Evolutionary conservation across 2,113 vertebrate species (phyloP).

Genomic region (Crypturellus undulatus): DNA sequence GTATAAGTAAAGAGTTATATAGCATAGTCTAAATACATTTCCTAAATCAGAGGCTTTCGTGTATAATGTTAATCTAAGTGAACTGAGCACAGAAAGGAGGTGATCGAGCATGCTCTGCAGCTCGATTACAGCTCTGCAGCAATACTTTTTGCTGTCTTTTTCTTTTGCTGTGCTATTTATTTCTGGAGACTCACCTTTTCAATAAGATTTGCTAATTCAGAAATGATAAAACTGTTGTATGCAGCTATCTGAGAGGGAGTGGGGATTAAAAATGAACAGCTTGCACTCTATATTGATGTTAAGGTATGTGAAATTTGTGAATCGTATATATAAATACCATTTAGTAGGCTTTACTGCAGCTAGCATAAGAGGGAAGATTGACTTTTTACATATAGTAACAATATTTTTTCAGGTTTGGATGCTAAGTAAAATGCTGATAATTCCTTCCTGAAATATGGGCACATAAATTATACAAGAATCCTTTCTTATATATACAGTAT

Average conservation of each 20-base stretch:
- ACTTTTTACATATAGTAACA: background rate
- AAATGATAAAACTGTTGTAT: conserved; percentile 13
- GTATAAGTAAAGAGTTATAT: background rate
- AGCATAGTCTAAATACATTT: background rate
- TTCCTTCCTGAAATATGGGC: background rate
- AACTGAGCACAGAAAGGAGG: background rate
- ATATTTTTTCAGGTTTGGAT: background rate
- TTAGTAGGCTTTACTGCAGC: background rate
- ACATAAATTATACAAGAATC: background rate
- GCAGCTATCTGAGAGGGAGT: background rate
- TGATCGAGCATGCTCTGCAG: background rate
- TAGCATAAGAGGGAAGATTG: background rate
- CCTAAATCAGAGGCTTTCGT: background rate
- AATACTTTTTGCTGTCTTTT: background rate
- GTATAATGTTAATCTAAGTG: background rate
- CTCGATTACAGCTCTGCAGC: background rate
- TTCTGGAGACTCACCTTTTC: background rate
- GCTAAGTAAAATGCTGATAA: background rate
- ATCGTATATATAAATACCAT: background rate
- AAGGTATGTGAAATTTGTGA: background rate
- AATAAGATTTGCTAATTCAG: background rate
- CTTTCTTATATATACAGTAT: background rate
- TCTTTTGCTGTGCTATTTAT: background rate
- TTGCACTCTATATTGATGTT: background rate
- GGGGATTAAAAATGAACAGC: background rate